Base-by-base conservation (phyloP, 2,113 vertebrate species). In the Empidonax alnorum region DNA sequence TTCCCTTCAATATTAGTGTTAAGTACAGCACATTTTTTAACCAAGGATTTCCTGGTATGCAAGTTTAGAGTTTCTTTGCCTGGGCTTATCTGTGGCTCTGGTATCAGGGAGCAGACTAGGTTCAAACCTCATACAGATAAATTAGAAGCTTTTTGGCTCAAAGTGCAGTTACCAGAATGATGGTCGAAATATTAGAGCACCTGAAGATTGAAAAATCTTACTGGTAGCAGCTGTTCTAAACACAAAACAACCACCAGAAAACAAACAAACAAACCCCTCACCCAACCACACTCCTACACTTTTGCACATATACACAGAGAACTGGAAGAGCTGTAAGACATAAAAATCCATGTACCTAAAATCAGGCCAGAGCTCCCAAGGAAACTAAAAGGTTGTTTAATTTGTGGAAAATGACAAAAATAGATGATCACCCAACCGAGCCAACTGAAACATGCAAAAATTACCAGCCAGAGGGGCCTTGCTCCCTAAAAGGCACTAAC, bases 401-500 rank as follows among this genome's bases (percentile, higher is more conserved):
- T 61, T 73, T 87, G 58, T 72, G 77, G 33, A 63, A 89, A 93
- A 84, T 47, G 8, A 83, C 88, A 84, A 69, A 89, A 79, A 76
- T n/a, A 58, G 75, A 80, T 41, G 55, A 87, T 77, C 41, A 73
- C 28, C 41, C 71, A 87, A 78, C 23, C 44, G 41, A 93, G 85
- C 15, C 67, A 79, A 65, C 44, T 88, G 85, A 87, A 91, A 61
- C 46, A 53, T 4, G 50, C 61, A 79, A 86, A 66, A 90, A 80
- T 74, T 47, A 83, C 47, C 79, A 86, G 63, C 33, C 89, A 87
- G 89, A 74, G 83, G 12, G 18, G 20, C 83, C 33, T n/a, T 69
- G 44, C 49, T 93, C 72, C 88, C 72, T 67, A 53, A 50, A 83
- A 92, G 83, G 91, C 91, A 89, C 67, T 86, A 89, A 89, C 3